Percentiles rank a stretch among this genome's conserved stretches.
Evolutionary conservation across 2,888 invertebrate genomes (phyloP).

Genomic region (Drosophila greeni): DNA sequence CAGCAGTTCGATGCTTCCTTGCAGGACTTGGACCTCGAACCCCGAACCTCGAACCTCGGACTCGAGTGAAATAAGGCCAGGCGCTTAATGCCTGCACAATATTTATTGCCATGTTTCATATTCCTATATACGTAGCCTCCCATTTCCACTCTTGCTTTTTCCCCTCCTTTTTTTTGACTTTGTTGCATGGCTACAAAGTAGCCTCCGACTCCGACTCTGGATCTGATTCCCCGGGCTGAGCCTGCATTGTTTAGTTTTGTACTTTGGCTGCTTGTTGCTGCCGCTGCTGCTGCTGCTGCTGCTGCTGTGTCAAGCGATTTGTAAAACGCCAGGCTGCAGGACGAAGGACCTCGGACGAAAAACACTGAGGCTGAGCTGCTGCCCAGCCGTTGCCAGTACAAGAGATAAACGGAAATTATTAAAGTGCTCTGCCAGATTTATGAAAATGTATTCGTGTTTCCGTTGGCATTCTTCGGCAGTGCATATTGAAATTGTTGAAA

Average conservation of each 20-base stretch:
- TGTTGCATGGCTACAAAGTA: slow-evolving; percentile 51
- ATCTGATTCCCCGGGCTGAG: slow-evolving; percentile 22
- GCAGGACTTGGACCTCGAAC: slow-evolving; percentile 36
- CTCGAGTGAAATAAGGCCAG: slow-evolving; percentile 61
- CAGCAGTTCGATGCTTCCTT: slow-evolving; percentile 63
- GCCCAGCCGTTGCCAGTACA: slow-evolving; percentile 57
- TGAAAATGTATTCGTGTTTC: slow-evolving; percentile 59
- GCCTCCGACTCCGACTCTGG: slow-evolving; percentile 32
- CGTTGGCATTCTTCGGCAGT: slow-evolving; percentile 1
- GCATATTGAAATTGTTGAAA: slow-evolving; percentile 42
- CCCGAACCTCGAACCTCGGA: slow-evolving; percentile 22
- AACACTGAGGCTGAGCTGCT: slow-evolving; percentile 47
- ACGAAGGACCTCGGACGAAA: slow-evolving; percentile 38
- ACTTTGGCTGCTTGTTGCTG: slow-evolving; percentile 32
- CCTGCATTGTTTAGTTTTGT: slow-evolving; percentile 50
- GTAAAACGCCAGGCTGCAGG: slow-evolving; percentile 63
- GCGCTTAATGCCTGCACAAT: slow-evolving; percentile 74
- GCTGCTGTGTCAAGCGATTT: slow-evolving; percentile 71
- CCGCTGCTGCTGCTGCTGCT: slow-evolving; percentile 31
- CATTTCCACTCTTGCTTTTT: not conserved
- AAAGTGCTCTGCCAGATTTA: slow-evolving; percentile 71
- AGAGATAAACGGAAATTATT: slow-evolving; percentile 73
- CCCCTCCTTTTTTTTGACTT: slow-evolving; percentile 10
- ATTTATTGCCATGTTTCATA: slow-evolving; percentile 75
- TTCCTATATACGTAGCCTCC: slow-evolving; percentile 54